Conservation (phyloP, 2,113 vertebrate genomes). For the Pluvialis apricaria region DNA sequence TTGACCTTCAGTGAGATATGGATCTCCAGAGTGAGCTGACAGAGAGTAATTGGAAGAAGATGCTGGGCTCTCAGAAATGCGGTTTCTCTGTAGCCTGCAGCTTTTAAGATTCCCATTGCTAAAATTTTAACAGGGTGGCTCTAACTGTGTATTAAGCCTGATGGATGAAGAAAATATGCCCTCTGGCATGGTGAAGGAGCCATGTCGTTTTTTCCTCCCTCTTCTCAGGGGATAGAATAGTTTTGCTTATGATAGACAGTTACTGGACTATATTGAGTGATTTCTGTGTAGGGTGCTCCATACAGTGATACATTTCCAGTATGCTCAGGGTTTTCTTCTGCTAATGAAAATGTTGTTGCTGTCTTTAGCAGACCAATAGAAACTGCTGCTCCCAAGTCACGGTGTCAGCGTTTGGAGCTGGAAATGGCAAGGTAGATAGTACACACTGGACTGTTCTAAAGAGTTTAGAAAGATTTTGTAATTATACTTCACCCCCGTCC, state of each 20-base stretch:
- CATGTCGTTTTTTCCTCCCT: neutral
- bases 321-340: neutral
- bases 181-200: neutral
- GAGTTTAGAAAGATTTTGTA: neutral
- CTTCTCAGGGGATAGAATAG: neutral
- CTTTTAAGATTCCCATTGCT: conserved; percentile 49
- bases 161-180: conserved; percentile 1
- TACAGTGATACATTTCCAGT: neutral
- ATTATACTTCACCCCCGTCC: neutral
- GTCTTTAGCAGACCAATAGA: neutral
- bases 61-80: conserved; percentile 13
- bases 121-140: conserved; percentile 45
- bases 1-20: conserved; percentile 54
- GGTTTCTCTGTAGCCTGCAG: conserved; percentile 37
- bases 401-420: neutral
- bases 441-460: neutral
- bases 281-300: neutral
- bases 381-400: neutral
- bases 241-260: neutral
- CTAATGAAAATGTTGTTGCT: neutral
- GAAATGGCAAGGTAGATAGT: neutral
- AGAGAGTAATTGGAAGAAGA: conserved; percentile 59
- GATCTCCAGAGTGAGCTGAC: conserved; percentile 42
- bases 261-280: neutral
- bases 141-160: conserved; percentile 1